Evolutionary conservation across 30 jellyfish, hydroid and myxozoan genomes (phyloP), one percentile per base, ranked within the genome.

Genomic region (Nemopilema nomurai): DNA sequence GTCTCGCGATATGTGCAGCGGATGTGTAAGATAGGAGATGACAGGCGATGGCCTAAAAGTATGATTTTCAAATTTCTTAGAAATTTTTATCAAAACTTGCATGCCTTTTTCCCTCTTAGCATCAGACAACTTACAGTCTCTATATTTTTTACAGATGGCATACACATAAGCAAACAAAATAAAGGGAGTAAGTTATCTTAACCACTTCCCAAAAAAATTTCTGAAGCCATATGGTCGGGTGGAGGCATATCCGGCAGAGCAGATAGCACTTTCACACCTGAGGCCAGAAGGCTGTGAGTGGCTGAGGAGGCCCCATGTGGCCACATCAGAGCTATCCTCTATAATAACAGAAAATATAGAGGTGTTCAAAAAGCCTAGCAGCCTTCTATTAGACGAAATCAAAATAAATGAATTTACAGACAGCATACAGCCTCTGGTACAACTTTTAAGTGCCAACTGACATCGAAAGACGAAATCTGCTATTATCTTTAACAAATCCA

Each of bases 211-310:
- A 0, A 32, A 71, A 20, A 71, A 71, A 62, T 71, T 71, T 32
- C 81, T 74, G 20, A 33, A 18, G 1, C 84, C 69, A 17, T 74
- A 74, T 74, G 84, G 84, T 4, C 18, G 21, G 20, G 70, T n/a
- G 0, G 27, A 74, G 1, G 41, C 32, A 0, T 17, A 19, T 19
- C 84, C 84, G 29, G 7, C 62, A 6, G 63, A 27, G 49, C 28
- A 27, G 28, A 28, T 19, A 22, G 63, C 49, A 16, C 49, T 70
- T 8, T 22, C 49, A 30, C 80, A 62, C 25, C 26, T 70, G 0
- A 26, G 63, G 18, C 80, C 80, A 70, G 63, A 70, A 25, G 80
- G 80, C 62, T 70, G 80, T 27, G 80, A 70, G 25, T 70, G 80
- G 80, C 71, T 74, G 0, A 19, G 71, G 6, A 65, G 71, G 18